phyloP scores from a whole-genome alignment of 2,113 vertebrate genomes.

The Conger conger region DNA sequence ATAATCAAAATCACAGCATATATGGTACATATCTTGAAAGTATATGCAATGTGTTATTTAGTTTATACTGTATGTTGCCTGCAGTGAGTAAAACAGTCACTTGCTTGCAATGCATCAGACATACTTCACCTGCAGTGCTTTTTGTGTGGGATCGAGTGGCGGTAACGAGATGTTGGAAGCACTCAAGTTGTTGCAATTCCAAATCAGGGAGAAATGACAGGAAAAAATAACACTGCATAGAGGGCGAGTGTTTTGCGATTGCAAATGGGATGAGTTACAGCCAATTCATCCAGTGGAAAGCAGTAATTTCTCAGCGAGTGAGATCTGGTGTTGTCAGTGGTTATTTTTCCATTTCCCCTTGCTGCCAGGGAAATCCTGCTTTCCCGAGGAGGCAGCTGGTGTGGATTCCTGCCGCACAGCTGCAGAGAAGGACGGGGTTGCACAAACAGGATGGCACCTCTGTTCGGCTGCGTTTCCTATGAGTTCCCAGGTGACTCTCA shows the following conservation, averaged over 20 bases:
- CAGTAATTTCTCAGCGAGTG: not conserved
- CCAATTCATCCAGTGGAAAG: not conserved
- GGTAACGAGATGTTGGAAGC: no score
- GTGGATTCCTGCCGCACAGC: not conserved
- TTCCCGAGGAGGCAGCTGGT: not conserved
- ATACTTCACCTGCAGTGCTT: no score
- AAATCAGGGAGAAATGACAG: no score
- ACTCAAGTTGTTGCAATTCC: no score
- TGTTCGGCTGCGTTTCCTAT: slow-evolving; percentile 40
- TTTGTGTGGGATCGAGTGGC: no score
- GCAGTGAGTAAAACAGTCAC: no score
- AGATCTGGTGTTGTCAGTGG: not conserved
- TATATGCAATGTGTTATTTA: not conserved
- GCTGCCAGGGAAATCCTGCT: not conserved
- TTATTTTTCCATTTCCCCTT: not conserved
- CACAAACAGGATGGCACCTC: slow-evolving; percentile 36
- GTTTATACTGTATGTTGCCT: no score
- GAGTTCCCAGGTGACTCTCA: slow-evolving; percentile 10
- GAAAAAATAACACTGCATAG: not conserved
- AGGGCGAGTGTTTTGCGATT: not conserved
- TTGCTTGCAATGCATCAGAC: no score
- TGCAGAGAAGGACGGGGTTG: not conserved
- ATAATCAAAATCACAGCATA: not conserved
- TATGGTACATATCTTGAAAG: not conserved
- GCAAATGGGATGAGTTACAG: not conserved